Evolutionary conservation across 2,797 vertebrate genomes (phyloP), one percentile per base, ranked within the genome.

Genomic region (Apogon talboti): DNA sequence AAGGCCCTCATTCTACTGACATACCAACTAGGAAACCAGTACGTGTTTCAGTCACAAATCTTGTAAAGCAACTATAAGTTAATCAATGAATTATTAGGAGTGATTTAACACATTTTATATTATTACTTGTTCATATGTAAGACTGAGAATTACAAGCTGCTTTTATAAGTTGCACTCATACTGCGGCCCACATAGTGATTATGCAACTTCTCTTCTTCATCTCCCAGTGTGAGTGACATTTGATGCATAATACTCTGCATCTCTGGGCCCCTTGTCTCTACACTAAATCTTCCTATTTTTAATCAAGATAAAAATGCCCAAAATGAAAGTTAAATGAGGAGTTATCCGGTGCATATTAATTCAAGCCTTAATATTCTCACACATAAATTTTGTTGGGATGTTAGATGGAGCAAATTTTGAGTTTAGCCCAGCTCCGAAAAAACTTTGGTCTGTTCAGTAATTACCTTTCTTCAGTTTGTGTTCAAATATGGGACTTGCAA

Each of bases 271-370:
- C 33, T 35, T 35, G 33, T 35, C 33, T 35, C 33, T 9, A 1
- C 9, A 8, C 33, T 35, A 2, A 10, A 35, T 10, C 1, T 35
- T 1, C 3, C 33, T 9, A 1, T 35, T 8, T 35, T 35, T 10
- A 35, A 35, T 35, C 1, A 35, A 10, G 33, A 8, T 35, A 35
- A 35, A 35, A 35, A 35, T 35, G 9, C 33, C 33, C 33, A 1
- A 35, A 35, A 35, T 35, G 42, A 52, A 74, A 56, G 66, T 53
- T 35, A 58, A 69, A 41, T 66, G 53, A 46, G 13, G 48, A 69
- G 50, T 83, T 78, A 87, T 87, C 85, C 81, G 85, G 66, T 69
- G 57, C 47, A 74, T 64, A 66, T 74, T 55, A 46, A 40, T 37
- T 56, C 7, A 55, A 43, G 19, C 54, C 75, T 51, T 67, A 54